Percentiles rank a stretch among this genome's conserved stretches.
Evolutionary conservation across 2,797 vertebrate species (phyloP).

Genomic region (Sorex maritimensis): DNA sequence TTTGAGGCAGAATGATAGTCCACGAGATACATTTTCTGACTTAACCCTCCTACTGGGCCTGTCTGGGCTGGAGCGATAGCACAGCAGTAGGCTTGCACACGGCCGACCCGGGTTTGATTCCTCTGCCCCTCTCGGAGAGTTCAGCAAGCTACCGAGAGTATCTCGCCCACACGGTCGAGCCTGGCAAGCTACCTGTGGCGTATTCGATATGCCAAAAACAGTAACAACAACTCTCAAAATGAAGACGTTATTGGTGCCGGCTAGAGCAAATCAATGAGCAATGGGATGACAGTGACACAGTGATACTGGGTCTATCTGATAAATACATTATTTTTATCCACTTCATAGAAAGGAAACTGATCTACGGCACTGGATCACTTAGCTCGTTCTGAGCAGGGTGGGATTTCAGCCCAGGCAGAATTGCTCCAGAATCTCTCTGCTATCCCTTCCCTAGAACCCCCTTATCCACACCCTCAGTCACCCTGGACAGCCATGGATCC

Average conservation of each 20-base stretch:
- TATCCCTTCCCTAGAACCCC: background rate
- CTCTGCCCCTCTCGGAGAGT: too few relatives aligned
- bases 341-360: background rate
- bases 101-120: too few relatives aligned
- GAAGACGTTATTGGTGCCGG: too few relatives aligned
- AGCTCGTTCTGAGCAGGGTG: background rate
- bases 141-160: too few relatives aligned
- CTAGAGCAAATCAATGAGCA: too few relatives aligned
- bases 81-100: too few relatives aligned
- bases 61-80: too few relatives aligned
- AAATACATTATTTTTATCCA: background rate
- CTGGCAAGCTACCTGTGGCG: too few relatives aligned
- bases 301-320: background rate
- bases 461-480: background rate
- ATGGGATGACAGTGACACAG: too few relatives aligned
- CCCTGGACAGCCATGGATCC: background rate
- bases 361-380: background rate
- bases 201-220: too few relatives aligned
- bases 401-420: background rate
- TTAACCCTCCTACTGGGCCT: constrained; percentile 25
- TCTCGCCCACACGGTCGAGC: too few relatives aligned
- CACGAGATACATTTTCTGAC: background rate
- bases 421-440: background rate
- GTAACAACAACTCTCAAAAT: too few relatives aligned
- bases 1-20: background rate